Percentiles rank a stretch among this genome's conserved stretches.
Evolutionary conservation across 2,888 invertebrate genomes (phyloP).

Genomic region (Synergus laeviventris): DNA sequence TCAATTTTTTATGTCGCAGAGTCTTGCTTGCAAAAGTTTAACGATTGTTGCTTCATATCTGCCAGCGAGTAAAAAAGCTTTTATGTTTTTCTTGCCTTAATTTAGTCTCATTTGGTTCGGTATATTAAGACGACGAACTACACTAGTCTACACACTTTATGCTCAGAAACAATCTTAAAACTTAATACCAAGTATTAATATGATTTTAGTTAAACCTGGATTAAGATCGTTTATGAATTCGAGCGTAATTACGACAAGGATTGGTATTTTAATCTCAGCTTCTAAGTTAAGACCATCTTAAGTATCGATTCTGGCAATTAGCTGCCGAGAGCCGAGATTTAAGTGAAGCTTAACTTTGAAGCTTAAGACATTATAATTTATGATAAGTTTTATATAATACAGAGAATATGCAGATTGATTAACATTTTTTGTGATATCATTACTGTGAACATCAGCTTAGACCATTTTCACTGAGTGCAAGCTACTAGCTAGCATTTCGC

Average conservation of each 20-base stretch:
- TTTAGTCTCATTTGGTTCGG: background rate
- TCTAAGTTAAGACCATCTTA: constrained; percentile 14
- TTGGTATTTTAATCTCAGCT: constrained; percentile 28
- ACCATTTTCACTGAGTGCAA: background rate
- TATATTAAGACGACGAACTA: background rate
- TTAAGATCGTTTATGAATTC: constrained; percentile 30
- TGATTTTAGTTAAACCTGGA: constrained; percentile 20
- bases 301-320: constrained; percentile 31
- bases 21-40: background rate
- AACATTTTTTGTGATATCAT: background rate
- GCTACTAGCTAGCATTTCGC: constrained; percentile 4
- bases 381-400: background rate
- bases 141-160: too few relatives aligned
- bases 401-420: too few relatives aligned
- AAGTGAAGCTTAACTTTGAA: constrained; percentile 22
- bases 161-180: constrained; percentile 5
- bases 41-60: constrained; percentile 14
- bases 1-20: constrained; percentile 9
- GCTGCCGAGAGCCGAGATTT: constrained; percentile 20
- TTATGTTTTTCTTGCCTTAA: background rate
- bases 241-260: constrained; percentile 19
- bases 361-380: constrained; percentile 1
- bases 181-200: constrained; percentile 5
- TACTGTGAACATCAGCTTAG: background rate
- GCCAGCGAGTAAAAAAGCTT: background rate